Evolutionary conservation across 2,113 vertebrate species (phyloP), one percentile per base, ranked within the genome.

Genomic region (Gymnarchus niloticus): DNA sequence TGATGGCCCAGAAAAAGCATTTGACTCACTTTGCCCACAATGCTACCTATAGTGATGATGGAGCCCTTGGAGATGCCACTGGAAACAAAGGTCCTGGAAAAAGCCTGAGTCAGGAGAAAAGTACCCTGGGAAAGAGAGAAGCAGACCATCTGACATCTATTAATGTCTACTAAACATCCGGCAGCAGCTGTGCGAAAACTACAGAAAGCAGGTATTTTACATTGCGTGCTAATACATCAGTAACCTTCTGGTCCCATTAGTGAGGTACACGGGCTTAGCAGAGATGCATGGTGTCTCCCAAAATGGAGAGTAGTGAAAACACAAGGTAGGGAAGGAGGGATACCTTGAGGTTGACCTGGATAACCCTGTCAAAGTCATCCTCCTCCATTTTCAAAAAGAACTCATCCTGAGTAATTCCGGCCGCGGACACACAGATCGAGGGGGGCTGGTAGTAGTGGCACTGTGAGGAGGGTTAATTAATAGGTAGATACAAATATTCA

Each of bases 41-140:
- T 95, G 92, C 97, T 98, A 83, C 96, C 96, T 87, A 98, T 88
- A 28, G 96, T 96, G 83, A 98, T 87, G 89, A 98, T 96, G 93
- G 96, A 97, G 76, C 96, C 96, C 73, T 94, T 95, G 0, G 88
- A 54, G 1, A 91, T 87, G 23, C 95, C 95, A 7, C 88, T 93
- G 83, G 94, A 91, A 49, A 96, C 95, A 83, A 98, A 89, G 44
- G 96, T 95, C 90, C 91, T 94, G 52, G 96, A 94, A 5, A 96
- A 92, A 0, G 95, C 95, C 92, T 97, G 96, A 19, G 93, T 96
- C 65, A 97, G 90, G 84, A 97, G 89, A 88, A 97, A 97, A 0
- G 93, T 93, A 0, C 96, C 96, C 97, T 98, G 90, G 4, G 28
- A 17, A 28, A 61, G 23, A n/a, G 65, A 49, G 77, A 83, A 41